phyloP scores from a whole-genome alignment of 2,797 vertebrate genomes.

The Molossus molossus region DNA sequence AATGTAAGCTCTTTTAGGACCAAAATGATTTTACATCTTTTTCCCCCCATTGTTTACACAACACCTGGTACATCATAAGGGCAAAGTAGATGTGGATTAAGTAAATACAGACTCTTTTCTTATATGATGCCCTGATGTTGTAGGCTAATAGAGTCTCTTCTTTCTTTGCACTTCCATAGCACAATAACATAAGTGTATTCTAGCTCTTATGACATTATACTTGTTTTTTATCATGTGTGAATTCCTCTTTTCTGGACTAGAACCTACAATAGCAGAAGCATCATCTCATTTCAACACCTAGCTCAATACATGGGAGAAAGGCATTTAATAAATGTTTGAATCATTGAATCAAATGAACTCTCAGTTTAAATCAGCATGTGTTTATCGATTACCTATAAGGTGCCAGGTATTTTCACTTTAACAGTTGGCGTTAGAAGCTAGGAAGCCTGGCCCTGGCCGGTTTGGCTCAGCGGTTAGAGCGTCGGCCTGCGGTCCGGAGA shows the following conservation, averaged over 20 bases:
- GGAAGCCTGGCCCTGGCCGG: neutral
- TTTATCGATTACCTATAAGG: slow-evolving; percentile 63
- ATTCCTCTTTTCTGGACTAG: neutral
- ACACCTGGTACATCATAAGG: neutral
- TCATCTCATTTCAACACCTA: neutral
- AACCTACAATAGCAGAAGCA: neutral
- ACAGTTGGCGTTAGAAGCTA: neutral
- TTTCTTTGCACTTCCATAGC: neutral
- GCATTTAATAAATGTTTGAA: slow-evolving; percentile 25
- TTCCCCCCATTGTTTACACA: neutral
- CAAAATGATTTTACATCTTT: neutral
- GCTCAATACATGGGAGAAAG: slow-evolving; percentile 5
- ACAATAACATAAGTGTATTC: neutral
- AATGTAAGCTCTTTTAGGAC: neutral
- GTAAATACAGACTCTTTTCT: neutral
- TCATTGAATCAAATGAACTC: slow-evolving; percentile 54
- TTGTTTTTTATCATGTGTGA: neutral
- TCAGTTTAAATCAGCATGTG: slow-evolving; percentile 11
- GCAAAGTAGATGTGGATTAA: neutral
- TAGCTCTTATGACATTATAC: neutral
- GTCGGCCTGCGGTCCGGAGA: too few species aligned
- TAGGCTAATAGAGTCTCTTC: neutral
- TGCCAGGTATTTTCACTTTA: neutral
- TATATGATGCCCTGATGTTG: neutral
- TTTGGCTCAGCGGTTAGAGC: too few species aligned